Evolutionary conservation across 1,140 invertebrate genomes (phyloP).

Genomic region (Theocolax elegans): DNA sequence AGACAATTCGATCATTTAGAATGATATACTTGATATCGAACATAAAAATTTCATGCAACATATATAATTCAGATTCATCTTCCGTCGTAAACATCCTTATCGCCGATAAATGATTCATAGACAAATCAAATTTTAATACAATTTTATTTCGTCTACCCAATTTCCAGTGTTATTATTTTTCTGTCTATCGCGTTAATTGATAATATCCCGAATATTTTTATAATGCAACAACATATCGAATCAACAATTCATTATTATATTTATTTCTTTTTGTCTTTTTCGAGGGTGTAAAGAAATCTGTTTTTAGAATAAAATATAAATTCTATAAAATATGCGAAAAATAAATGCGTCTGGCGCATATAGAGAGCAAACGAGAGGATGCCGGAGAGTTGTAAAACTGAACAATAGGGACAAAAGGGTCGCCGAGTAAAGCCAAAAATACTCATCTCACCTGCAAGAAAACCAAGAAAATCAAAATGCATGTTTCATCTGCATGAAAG

Average conservation of each 20-base stretch:
- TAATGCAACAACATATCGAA: background rate
- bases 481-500: background rate
- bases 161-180: no score
- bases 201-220: background rate
- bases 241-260: background rate
- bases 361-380: no score
- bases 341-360: no score
- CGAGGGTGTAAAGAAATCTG: background rate
- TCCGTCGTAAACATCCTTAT: background rate
- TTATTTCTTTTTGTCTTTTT: background rate
- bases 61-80: background rate
- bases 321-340: no score
- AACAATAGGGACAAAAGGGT: background rate
- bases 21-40: no score
- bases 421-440: background rate
- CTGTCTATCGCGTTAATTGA: no score
- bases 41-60: background rate
- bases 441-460: background rate
- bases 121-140: no score
- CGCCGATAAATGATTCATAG: no score
- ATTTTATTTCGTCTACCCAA: no score
- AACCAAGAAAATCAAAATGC: conserved; percentile 5
- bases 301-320: background rate
- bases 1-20: no score
- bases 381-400: background rate